Evolutionary conservation across 2,888 invertebrate species (phyloP).

Genomic region (Toxonevra muliebris): DNA sequence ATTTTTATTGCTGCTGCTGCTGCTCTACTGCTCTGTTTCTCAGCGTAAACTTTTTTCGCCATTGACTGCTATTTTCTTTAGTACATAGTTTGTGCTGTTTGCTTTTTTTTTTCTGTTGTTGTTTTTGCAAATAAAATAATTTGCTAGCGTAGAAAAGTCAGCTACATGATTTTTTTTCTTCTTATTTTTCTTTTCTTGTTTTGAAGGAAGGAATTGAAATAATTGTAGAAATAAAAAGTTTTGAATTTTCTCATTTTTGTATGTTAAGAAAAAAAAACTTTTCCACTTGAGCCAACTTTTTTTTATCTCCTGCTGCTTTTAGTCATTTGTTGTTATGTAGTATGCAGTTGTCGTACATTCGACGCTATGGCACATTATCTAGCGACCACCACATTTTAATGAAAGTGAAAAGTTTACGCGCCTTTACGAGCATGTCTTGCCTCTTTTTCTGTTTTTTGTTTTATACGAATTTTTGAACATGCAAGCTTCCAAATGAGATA

Average conservation of each 20-base stretch:
- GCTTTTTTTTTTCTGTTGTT: constrained; percentile 3
- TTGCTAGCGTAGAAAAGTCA: not conserved
- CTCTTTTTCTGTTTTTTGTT: too few relatives aligned
- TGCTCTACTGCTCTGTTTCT: constrained; percentile 5
- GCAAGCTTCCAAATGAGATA: too few relatives aligned
- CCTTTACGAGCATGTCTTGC: too few relatives aligned
- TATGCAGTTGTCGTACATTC: too few relatives aligned
- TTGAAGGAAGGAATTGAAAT: not conserved
- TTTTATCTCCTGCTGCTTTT: not conserved
- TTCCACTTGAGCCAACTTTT: constrained; percentile 25
- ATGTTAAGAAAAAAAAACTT: constrained; percentile 9
- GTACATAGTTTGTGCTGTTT: not conserved
- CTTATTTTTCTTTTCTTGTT: not conserved
- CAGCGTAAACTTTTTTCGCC: constrained; percentile 10
- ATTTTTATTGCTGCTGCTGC: constrained; percentile 3
- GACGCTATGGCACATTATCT: too few relatives aligned
- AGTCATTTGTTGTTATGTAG: too few relatives aligned
- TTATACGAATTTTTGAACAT: too few relatives aligned
- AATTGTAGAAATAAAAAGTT: constrained; percentile 24
- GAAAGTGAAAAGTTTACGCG: too few relatives aligned
- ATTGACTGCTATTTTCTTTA: constrained; percentile 2
- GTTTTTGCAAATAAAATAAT: constrained; percentile 12
- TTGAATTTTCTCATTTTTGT: constrained; percentile 11
- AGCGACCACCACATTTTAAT: too few relatives aligned
- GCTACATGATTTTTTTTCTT: not conserved